Evolutionary conservation across 2,113 vertebrate species (phyloP), one percentile per base, ranked within the genome.

Genomic region (Hydropotes inermis): DNA sequence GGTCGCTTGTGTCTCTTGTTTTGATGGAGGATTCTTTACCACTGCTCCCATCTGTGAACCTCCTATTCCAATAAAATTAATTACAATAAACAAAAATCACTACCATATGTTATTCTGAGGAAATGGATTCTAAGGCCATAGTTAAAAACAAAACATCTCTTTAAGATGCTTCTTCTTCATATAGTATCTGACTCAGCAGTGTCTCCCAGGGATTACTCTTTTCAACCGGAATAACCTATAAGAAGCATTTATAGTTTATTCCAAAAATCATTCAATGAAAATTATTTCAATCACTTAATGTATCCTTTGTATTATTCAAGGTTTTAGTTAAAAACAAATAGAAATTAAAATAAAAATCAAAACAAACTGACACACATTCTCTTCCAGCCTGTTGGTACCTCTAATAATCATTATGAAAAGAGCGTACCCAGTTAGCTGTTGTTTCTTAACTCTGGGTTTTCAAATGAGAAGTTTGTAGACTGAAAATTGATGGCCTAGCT

Each of bases 381-480:
- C 33, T 55, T 11, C 8, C 14, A 58, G 25, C 3, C 30, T n/a
- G 3, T 21, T 86, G 19, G 13, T 6, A 33, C 16, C 55, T 92
- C 47, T 70, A 27, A 10, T 10, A 15, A 3, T 70, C 8, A 15
- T 83, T 60, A 74, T 6, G 33, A 85, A 47, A 67, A 92, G 6
- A 45, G 4, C 5, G 12, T 16, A 4, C 14, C 16, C 28, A 60
- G 9, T 67, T 1, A 45, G 4, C 1, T n/a, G 1, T 11, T 57
- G 2, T 52, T 52, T 9, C 28, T 45, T 39, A 27, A 78, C 21
- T 8, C 33, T 17, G 8, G 6, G 9, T 83, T 87, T 61, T 88
- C 47, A 52, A 58, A 23, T 25, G 11, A 86, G 45, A 87, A 74
- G 28, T 36, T 64, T 39, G 13, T 74, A 11, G 52, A 70, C 30